A percentile compares a stretch with the other conserved stretches of the same genome.
Conservation (phyloP, 2,113 vertebrate genomes). For the Physeter macrocephalus region DNA sequence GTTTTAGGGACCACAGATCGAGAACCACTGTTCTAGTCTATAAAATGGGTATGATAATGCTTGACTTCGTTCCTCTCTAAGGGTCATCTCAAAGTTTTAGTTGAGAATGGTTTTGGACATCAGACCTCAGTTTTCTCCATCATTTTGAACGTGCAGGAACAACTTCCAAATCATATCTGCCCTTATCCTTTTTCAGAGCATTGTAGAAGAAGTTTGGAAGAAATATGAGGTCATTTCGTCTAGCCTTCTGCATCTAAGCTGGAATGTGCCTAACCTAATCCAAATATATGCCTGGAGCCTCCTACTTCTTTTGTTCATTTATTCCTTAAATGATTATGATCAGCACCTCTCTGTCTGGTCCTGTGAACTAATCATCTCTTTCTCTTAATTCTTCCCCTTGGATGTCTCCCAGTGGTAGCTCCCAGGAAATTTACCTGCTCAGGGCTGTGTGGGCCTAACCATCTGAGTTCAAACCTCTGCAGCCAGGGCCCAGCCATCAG, state of each 20-base stretch:
- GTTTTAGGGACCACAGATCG: not conserved
- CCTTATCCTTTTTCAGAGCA: not conserved
- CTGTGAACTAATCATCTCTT: not conserved
- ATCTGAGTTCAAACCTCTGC: not conserved
- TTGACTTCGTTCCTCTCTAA: not conserved
- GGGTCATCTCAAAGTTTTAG: not conserved
- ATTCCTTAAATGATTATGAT: not conserved
- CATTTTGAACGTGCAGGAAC: not conserved
- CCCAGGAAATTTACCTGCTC: not conserved
- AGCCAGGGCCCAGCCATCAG: too few relatives aligned
- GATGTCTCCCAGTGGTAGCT: not conserved
- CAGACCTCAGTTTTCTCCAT: not conserved
- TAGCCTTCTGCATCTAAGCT: not conserved
- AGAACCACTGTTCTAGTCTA: not conserved
- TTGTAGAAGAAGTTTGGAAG: not conserved
- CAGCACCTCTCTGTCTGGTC: not conserved
- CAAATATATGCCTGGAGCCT: not conserved
- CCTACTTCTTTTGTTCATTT: not conserved
- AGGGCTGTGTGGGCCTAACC: not conserved
- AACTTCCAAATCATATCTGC: not conserved
- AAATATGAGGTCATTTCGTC: not conserved
- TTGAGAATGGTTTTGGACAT: not conserved
- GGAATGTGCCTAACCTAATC: not conserved
- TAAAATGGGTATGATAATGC: not conserved
- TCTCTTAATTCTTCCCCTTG: not conserved